These are phyloP conservation scores for Limnephilus lunatus DNA, from an alignment of 2,888 invertebrate species.

Conservation along the genomic window DNA sequence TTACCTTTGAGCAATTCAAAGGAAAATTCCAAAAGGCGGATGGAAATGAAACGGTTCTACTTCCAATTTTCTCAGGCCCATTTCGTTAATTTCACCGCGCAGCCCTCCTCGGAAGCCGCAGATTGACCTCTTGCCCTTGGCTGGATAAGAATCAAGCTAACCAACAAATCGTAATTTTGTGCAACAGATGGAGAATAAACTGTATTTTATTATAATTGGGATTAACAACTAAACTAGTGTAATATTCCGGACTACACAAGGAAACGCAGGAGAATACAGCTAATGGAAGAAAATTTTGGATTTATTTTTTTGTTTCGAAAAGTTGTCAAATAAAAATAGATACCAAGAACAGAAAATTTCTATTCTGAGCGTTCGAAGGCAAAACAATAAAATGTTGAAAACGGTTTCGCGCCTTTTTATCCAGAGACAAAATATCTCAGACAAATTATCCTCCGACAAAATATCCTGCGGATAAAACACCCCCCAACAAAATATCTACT, in stretches of 20 bases:
- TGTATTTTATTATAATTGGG: background rate
- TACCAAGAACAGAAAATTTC: background rate
- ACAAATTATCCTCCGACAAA: no score
- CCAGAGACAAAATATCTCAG: no score
- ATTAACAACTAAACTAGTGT: background rate
- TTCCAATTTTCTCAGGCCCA: conserved; percentile 1
- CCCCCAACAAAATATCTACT: no score
- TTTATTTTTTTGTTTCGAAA: background rate
- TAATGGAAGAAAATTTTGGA: background rate
- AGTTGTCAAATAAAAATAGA: background rate
- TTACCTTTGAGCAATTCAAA: conserved; percentile 24
- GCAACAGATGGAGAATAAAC: background rate
- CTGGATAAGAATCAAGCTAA: background rate
- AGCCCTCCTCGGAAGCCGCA: background rate
- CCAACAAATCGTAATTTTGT: background rate
- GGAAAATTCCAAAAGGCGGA: conserved; percentile 16
- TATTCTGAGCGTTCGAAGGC: background rate
- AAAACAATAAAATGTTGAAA: background rate
- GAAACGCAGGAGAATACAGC: background rate
- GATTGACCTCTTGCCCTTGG: background rate
- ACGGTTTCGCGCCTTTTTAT: no score
- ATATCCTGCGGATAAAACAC: no score
- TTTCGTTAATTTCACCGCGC: background rate
- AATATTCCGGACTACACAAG: background rate
- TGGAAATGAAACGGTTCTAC: background rate